Evolutionary conservation across 2,888 invertebrate genomes (phyloP), one percentile per base, ranked within the genome.

Genomic region (Ornithoptera alexandrae): DNA sequence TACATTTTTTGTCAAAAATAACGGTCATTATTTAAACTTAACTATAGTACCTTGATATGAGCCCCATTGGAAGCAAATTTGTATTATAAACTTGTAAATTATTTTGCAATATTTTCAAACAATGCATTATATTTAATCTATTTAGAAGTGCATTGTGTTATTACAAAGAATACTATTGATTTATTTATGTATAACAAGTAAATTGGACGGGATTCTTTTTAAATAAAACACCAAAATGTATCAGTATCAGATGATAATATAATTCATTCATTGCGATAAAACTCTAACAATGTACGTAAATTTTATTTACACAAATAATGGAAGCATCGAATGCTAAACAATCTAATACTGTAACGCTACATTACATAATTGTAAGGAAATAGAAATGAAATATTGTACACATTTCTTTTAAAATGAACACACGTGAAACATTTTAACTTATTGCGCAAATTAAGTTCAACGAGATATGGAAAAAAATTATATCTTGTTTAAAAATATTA

Each of bases 241-340:
- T 88, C 87, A 85, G 71, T 77, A 83, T 88, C 87, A 85, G 89
- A 90, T 86, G 90, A 89, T 86, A 87, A 86, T 90, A 88, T 89
- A 90, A 81, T 89, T 87, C 81, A 81, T 84, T 84, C 81, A 80
- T 85, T 83, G 84, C 84, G 78, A 83, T 88, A 87, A 87, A 85
- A 81, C 79, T 84, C 88, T 89, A 90, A 88, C 86, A 85, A 86
- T 81, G 81, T 84, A 86, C 81, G 83, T 88, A 88, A 89, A 87
- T 88, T 78, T 86, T 89, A 90, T 90, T 87, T 90, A 92, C 89
- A 89, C 81, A 87, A 85, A 82, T 81, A 83, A 83, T 87, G 87
- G 86, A 90, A 89, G 89, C 89, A 87, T 89, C 81, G 82, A 82
- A 89, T 86, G 85, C 85, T 86, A 82, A 85, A 84, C 79, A 77